A percentile compares a stretch with the other conserved stretches of the same genome.
phyloP scores from a whole-genome alignment of 1,140 invertebrate species.

The Cydia amplana region DNA sequence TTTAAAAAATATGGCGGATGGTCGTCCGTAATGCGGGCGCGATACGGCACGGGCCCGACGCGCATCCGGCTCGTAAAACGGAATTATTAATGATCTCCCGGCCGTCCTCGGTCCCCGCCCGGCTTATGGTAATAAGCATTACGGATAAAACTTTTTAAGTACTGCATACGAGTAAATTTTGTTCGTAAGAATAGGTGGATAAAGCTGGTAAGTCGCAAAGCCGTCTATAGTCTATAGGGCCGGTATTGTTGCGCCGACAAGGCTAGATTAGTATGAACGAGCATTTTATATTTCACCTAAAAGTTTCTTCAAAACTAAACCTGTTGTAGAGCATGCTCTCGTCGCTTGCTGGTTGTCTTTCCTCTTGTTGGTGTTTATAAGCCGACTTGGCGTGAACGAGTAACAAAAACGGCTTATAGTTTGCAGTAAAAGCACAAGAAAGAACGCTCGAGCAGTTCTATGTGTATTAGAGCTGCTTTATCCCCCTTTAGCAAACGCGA shows the following conservation, averaged over 20 bases:
- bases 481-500: not conserved
- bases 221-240: not conserved
- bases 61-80: constrained; percentile 11
- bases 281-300: too few relatives aligned
- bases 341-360: not conserved
- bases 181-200: not conserved
- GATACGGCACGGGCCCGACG: not conserved
- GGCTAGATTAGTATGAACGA: not conserved
- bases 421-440: constrained; percentile 1
- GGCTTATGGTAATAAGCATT: constrained; percentile 20
- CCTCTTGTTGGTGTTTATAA: not conserved
- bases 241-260: not conserved
- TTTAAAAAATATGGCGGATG: constrained; percentile 1
- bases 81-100: constrained; percentile 23
- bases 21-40: not conserved
- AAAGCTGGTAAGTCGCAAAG: not conserved
- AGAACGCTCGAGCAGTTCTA: not conserved
- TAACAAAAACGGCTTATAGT: not conserved
- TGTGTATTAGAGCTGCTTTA: not conserved
- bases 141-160: constrained; percentile 21
- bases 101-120: not conserved
- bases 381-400: not conserved
- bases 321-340: not conserved
- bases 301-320: not conserved
- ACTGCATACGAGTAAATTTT: constrained; percentile 17